Conservation (phyloP, 2,888 invertebrate species). For the Eristalinus aeneus region DNA sequence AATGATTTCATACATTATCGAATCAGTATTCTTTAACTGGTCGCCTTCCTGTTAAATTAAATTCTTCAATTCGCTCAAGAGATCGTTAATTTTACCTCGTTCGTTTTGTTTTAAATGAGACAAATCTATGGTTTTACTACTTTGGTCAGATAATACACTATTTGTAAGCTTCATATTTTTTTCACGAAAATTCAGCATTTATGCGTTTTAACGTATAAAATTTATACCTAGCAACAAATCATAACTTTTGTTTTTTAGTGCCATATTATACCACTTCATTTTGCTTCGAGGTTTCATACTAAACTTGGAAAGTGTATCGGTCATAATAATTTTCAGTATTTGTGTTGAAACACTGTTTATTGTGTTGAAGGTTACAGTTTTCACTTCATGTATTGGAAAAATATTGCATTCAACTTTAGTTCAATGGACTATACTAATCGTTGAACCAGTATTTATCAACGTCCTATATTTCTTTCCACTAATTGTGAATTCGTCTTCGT, state of each 20-base stretch:
- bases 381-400: not conserved
- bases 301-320: not conserved
- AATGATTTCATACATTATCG: not conserved
- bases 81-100: not conserved
- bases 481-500: not conserved
- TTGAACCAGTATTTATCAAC: not conserved
- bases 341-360: not conserved
- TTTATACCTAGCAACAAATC: not conserved
- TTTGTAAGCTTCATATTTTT: not conserved
- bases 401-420: not conserved
- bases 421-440: not conserved
- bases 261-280: not conserved
- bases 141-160: not conserved
- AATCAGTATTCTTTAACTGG: not conserved
- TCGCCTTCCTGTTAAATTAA: not conserved
- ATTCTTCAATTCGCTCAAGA: not conserved
- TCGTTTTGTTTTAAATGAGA: not conserved
- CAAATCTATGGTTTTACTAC: not conserved
- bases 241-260: not conserved
- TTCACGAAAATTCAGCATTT: not conserved
- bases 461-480: not conserved
- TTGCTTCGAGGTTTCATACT: not conserved
- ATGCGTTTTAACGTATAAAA: not conserved
- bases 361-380: not conserved
- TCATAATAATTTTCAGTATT: not conserved